Percentiles rank a stretch among this genome's conserved stretches.
phyloP scores from a whole-genome alignment of 2,888 invertebrate genomes.

The Hemaris fuciformis region DNA sequence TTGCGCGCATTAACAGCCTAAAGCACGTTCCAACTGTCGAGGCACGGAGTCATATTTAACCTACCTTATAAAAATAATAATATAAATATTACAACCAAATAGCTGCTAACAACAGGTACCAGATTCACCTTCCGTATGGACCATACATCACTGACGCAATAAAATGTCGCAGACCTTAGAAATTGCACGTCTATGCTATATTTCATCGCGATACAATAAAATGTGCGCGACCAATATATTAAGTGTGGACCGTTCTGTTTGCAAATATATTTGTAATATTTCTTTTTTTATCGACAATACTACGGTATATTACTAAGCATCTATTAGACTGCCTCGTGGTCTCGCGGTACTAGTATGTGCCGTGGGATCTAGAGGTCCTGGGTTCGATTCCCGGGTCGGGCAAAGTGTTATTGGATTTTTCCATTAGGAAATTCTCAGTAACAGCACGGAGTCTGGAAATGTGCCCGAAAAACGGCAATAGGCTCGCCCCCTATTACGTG shows the following conservation, averaged over 20 bases:
- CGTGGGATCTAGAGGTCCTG: no score
- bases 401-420: no score
- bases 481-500: no score
- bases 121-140: constrained; percentile 1
- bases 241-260: not conserved
- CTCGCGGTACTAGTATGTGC: no score
- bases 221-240: constrained; percentile 8
- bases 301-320: no score
- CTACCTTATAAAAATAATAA: not conserved
- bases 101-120: not conserved
- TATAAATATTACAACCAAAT: not conserved
- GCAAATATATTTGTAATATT: not conserved
- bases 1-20: no score
- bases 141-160: constrained; percentile 5
- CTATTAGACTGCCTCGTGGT: no score
- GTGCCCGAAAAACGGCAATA: no score
- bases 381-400: no score
- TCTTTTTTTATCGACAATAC: not conserved
- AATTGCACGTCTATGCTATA: constrained; percentile 12
- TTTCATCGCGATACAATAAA: constrained; percentile 11
- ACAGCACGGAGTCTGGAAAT: no score
- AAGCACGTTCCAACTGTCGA: no score
- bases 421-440: no score
- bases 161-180: constrained; percentile 6
- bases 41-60: not conserved